Base-by-base conservation (phyloP, 2,888 invertebrate genomes). In the Sicus ferrugineus region DNA sequence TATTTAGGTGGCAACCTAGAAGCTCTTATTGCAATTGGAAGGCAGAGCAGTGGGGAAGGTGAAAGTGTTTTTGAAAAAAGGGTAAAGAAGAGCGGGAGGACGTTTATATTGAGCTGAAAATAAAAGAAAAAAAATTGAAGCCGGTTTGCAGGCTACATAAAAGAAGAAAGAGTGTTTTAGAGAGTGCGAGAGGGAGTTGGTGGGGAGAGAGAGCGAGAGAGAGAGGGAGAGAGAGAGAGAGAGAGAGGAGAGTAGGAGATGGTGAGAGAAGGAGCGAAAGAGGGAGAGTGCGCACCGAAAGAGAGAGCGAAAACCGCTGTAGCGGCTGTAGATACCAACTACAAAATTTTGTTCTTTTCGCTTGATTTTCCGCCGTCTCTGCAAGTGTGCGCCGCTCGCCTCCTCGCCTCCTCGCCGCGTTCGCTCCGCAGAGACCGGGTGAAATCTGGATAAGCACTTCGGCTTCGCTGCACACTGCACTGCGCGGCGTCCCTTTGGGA, bases 21-120 rank as follows among this genome's bases (percentile, higher is more conserved):
- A n/a, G n/a, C n/a, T n/a, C n/a, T n/a, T n/a, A n/a, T n/a, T n/a
- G n/a, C n/a, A n/a, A n/a, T n/a, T n/a, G n/a, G n/a, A n/a, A n/a
- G n/a, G n/a, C n/a, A n/a, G n/a, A n/a, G n/a, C n/a, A n/a, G n/a
- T n/a, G n/a, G 52, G 48, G 38, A 30, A 50, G 54, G 59, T 31
- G 42, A 9, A 52, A 30, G 58, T 38, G 56, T 31, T 46, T 34
- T 21, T 28, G 7, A 21, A 30, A n/a, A 46, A 6, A 64, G 28
- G 42, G 56, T 30, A n/a, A 38, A 46, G 67, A 34, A 46, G 67
- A 14, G 48, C 14, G 11, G 30, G 59, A 52, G 76, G 77, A 77
- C 75, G 76, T 70, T 74, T 75, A 76, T 72, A 76, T 74, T 76
- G 77, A 75, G 75, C 75, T 78, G 75, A 72, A 74, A 73, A 21